Conservation (phyloP, 1,140 invertebrate genomes). For the Globodera rostochiensis region DNA sequence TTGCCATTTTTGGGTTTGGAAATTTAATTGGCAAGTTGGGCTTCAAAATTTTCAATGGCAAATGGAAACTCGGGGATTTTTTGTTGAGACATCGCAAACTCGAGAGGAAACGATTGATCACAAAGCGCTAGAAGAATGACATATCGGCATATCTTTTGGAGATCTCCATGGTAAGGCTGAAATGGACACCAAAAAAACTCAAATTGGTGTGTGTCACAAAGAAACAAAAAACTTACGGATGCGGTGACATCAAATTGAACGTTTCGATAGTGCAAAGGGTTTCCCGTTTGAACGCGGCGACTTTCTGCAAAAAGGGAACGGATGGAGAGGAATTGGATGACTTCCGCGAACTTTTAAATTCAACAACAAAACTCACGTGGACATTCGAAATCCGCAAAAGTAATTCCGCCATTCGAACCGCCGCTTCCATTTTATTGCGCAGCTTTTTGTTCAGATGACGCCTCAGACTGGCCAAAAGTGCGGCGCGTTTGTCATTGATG, state of each 20-base stretch:
- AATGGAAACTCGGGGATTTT: neutral
- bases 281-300: conserved; percentile 63
- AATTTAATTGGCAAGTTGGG: neutral
- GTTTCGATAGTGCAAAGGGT: conserved; percentile 64
- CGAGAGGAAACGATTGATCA: neutral
- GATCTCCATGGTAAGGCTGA: conserved; percentile 59
- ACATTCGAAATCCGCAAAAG: conserved; percentile 55
- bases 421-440: conserved; percentile 31
- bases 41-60: neutral
- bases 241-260: conserved; percentile 64
- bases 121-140: conserved; percentile 54
- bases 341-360: neutral
- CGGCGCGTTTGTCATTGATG: conserved; percentile 49
- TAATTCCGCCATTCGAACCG: conserved; percentile 52
- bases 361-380: conserved; percentile 41
- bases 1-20: neutral
- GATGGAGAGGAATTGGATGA: neutral
- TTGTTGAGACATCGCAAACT: neutral
- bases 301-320: conserved; percentile 54
- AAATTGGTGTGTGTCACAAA: neutral
- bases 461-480: conserved; percentile 44
- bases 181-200: neutral
- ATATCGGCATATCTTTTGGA: conserved; percentile 62
- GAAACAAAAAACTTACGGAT: conserved; percentile 46
- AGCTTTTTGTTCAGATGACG: conserved; percentile 44